phyloP scores from a whole-genome alignment of 2,888 invertebrate species.

The Andrena fulva region DNA sequence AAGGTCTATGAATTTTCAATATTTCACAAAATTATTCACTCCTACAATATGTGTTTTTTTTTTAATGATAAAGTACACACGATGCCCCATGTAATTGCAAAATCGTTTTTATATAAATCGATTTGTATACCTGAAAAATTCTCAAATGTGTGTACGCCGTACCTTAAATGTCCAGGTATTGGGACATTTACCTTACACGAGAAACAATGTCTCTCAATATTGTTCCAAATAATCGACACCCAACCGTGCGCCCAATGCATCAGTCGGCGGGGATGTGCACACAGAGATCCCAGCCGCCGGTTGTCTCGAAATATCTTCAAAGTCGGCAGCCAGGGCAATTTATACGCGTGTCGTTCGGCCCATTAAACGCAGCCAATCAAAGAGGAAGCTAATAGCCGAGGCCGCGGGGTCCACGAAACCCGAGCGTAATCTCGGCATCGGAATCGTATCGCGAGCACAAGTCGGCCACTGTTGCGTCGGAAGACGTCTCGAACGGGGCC shows the following conservation, averaged over 20 bases:
- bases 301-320: conserved; percentile 81
- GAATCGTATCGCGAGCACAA: conserved; percentile 82
- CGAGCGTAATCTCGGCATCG: conserved; percentile 80
- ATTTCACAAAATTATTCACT: no score
- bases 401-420: conserved; percentile 75
- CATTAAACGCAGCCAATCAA: conserved; percentile 84
- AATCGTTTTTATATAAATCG: no score
- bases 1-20: no score
- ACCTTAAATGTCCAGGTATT: no score
- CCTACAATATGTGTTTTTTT: no score
- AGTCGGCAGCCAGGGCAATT: conserved; percentile 81
- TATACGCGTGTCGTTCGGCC: conserved; percentile 83
- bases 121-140: no score
- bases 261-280: background rate
- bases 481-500: conserved; percentile 53
- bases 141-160: no score
- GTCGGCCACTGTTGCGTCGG: conserved; percentile 79
- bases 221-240: background rate
- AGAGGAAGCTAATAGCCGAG: conserved; percentile 82
- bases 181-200: no score
- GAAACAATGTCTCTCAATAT: background rate
- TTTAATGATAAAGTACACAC: no score
- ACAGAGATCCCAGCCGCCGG: background rate
- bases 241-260: background rate
- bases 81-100: no score